Base-by-base conservation (phyloP, 2,113 vertebrate genomes). In the Scolopax mira region DNA sequence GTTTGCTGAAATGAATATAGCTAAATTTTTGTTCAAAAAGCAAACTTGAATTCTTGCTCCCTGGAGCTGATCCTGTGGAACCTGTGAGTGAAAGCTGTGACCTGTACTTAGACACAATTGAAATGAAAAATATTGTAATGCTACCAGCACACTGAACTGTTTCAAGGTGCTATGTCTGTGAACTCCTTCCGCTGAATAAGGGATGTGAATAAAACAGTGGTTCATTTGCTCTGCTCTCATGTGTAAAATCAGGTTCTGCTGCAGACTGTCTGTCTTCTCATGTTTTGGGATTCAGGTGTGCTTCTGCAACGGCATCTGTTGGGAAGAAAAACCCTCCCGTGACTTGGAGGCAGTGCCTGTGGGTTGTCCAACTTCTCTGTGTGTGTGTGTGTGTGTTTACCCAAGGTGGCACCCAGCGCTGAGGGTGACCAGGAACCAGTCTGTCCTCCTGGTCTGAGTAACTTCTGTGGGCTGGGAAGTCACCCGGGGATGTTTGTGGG, bases 261-360 rank as follows among this genome's bases (percentile, higher is more conserved):
- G 1, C 27, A 18, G 66, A 12, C 12, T 31, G 1, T 7, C 33
- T 25, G 6, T 35, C 16, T 44, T 54, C 41, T n/a, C 6, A 0
- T 12, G 18, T 30, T 90, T 65, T 3, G 48, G 61, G 48, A 9
- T 64, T 35, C 27, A 24, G 10, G 11, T 7, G 2, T 18, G 6
- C 3, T 13, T 57, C 70, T 44, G 61, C 19, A 31, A 37, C 2
- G 11, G 30, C 11, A 18, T 64, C 54, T 78, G 1, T 44, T 9
- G 71, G 70, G 14, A n/a, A 31, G 44, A 35, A 1, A 1, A 61
- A 39, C 60, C 24, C 33, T 13, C 1, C 24, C 17, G 0, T 5
- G 58, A 79, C 85, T 51, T 21, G 0, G 11, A 27, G 61, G 4
- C 42, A 5, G 58, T 4, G 46, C 35, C 48, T 3, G 42, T 28